Conservation (phyloP, 2,888 invertebrate species). For the Coecobrya sp. region DNA sequence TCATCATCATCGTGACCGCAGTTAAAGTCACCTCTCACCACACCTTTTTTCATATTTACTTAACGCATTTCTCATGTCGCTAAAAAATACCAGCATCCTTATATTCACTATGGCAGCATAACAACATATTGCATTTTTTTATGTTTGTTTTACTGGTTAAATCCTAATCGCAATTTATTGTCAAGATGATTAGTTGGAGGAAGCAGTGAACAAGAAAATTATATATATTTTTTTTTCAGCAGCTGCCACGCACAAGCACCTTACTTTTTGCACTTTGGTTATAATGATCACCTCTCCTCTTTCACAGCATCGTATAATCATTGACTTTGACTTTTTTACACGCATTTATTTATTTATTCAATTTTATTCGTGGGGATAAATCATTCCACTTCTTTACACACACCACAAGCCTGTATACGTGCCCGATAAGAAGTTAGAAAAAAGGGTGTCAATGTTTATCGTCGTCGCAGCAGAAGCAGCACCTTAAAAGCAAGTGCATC, state of each 20-base stretch:
- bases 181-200: background rate
- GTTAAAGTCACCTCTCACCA: background rate
- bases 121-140: background rate
- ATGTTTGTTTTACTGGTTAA: constrained; percentile 21
- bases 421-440: constrained; percentile 5
- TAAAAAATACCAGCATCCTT: background rate
- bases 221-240: background rate
- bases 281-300: background rate
- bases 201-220: too few species aligned
- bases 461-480: constrained; percentile 15
- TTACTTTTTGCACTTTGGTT: background rate
- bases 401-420: background rate
- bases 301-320: background rate
- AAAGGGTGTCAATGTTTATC: constrained; percentile 37
- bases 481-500: constrained; percentile 18
- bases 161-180: background rate
- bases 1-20: background rate
- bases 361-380: constrained; percentile 28
- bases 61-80: background rate
- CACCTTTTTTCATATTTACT: constrained; percentile 36
- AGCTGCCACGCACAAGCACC: background rate
- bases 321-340: background rate
- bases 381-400: too few species aligned
- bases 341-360: constrained; percentile 12
- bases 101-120: background rate